Conservation (phyloP, 2,113 vertebrate species). For the Falcunculus frontatus region DNA sequence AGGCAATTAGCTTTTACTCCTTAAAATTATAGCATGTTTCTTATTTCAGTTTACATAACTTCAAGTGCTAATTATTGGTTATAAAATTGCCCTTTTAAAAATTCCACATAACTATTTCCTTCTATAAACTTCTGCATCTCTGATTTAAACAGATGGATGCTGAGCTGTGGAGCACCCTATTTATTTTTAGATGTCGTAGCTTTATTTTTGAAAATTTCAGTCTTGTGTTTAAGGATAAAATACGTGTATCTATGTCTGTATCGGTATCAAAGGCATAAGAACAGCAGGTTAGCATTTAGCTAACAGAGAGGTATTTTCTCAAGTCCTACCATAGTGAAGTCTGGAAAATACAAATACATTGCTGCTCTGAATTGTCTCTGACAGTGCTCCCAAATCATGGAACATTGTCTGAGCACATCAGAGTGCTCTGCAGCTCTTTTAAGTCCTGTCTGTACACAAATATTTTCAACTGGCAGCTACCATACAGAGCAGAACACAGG, state of each 20-base stretch:
- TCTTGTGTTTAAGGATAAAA: neutral
- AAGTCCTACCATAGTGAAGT: fast-evolving
- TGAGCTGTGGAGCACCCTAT: neutral
- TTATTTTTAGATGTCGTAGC: neutral
- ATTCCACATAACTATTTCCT: neutral
- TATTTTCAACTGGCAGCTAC: neutral
- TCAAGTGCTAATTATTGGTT: neutral
- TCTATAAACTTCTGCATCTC: neutral
- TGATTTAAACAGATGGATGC: neutral
- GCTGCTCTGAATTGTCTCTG: neutral
- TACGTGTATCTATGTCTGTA: neutral
- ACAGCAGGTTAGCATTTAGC: neutral
- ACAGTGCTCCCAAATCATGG: neutral
- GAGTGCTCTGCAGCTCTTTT: neutral
- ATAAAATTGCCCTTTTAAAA: neutral
- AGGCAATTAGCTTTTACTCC: neutral
- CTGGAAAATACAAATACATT: neutral
- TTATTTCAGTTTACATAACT: neutral
- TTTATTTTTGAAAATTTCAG: neutral
- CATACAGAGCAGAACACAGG: neutral
- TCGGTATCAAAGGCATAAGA: neutral
- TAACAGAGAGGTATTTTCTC: neutral
- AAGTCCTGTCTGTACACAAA: neutral
- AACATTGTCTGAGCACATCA: neutral
- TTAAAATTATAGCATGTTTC: neutral